Evolutionary conservation across 2,888 invertebrate genomes (phyloP).

Genomic region (Patella depressa): DNA sequence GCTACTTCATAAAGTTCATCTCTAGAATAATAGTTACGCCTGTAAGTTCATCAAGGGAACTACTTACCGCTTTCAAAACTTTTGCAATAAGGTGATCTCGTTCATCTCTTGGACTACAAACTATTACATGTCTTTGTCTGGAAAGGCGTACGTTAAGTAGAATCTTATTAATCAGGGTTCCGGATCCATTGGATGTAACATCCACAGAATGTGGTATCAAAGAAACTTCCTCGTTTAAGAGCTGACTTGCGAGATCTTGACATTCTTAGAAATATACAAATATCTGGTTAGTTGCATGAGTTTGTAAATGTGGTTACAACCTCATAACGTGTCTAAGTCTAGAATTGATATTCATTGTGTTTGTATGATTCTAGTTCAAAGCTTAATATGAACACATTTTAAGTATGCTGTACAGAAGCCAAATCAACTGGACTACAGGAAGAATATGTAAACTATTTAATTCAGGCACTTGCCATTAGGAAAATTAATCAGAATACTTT

Average conservation of each 20-base stretch:
- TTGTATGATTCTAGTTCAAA: too few species aligned
- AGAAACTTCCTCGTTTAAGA: constrained; percentile 54
- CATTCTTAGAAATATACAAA: constrained; percentile 48
- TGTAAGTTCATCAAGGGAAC: not conserved
- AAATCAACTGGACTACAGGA: too few species aligned
- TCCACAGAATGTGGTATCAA: constrained; percentile 56
- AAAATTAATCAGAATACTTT: not conserved
- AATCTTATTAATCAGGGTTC: constrained; percentile 42
- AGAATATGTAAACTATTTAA: too few species aligned
- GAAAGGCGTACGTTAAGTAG: constrained; percentile 51
- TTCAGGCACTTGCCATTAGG: too few species aligned
- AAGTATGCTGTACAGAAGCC: too few species aligned
- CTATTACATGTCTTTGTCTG: constrained; percentile 47
- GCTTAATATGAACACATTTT: too few species aligned
- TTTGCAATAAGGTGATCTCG: constrained; percentile 50
- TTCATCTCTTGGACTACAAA: constrained; percentile 61
- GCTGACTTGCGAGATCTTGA: constrained; percentile 52
- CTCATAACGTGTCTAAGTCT: too few species aligned
- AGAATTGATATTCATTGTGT: too few species aligned
- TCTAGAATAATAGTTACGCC: too few species aligned
- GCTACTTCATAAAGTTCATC: too few species aligned
- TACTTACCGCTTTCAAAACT: constrained; percentile 46
- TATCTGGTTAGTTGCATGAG: not conserved
- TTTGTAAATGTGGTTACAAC: not conserved
- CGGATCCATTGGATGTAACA: constrained; percentile 32